Conservation (phyloP, 1,140 invertebrate genomes). For the Leptestheria dahalacensis region DNA sequence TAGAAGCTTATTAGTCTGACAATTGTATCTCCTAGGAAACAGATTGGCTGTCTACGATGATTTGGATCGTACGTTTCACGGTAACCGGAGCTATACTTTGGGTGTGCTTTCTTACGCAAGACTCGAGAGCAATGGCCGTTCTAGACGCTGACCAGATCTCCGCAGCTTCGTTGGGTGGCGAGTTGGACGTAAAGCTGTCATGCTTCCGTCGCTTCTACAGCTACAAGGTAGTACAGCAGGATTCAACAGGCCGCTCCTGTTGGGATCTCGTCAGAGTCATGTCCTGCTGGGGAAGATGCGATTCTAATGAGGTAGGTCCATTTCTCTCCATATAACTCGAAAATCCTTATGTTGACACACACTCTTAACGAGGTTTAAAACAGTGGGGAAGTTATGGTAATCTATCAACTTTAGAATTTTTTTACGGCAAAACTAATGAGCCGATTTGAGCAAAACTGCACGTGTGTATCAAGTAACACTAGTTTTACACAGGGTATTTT, state of each 20-base stretch:
- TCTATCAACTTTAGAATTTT: too few relatives aligned
- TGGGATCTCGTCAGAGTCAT: conserved; percentile 53
- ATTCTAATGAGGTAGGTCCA: conserved; percentile 55
- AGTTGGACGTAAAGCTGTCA: conserved; percentile 24
- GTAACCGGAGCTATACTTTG: neutral
- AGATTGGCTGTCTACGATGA: too few relatives aligned
- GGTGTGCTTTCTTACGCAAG: neutral
- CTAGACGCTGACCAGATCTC: conserved; percentile 8
- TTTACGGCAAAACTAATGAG: too few relatives aligned
- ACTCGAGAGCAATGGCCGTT: conserved; percentile 1
- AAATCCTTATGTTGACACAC: neutral
- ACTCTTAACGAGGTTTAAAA: neutral
- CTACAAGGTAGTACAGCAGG: conserved; percentile 37
- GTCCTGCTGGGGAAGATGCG: conserved; percentile 67
- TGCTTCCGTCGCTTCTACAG: conserved; percentile 35
- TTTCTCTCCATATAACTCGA: neutral
- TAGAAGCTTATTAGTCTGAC: too few relatives aligned
- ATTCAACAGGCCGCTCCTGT: conserved; percentile 44
- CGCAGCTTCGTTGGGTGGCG: neutral
- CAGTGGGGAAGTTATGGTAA: neutral
- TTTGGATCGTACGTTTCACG: neutral
- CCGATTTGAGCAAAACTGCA: too few relatives aligned
- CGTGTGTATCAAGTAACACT: too few relatives aligned
- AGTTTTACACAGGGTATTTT: too few relatives aligned
- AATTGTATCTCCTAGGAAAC: too few relatives aligned